Base-by-base conservation (phyloP, 2,888 invertebrate genomes). In the Archips xylosteana region DNA sequence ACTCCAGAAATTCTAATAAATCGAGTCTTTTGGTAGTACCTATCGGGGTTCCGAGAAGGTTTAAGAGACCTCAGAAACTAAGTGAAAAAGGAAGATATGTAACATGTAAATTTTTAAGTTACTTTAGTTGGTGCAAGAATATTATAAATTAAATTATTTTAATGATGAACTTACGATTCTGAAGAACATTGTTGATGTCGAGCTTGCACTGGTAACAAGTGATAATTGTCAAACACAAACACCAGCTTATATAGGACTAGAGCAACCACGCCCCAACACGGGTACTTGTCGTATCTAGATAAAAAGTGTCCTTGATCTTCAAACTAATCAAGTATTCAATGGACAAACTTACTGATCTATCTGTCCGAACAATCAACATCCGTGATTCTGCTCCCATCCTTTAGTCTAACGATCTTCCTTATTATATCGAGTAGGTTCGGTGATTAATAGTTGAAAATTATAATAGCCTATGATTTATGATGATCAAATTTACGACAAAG, bases 271-370 rank as follows among this genome's bases (percentile, higher is more conserved):
- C 93, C 92, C 85, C 76, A 81, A 76, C 78, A 82, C 79, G 83
- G 83, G 85, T 84, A 64, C 83, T 81, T 82, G 83, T 85, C 78
- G 82, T 78, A 77, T 67, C 79, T 77, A 75, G 82, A 87, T 87
- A 92, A 93, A 92, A 92, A 90, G 83, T 80, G 92, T 89, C 94
- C 94, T 94, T 94, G 92, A 93, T 93, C 92, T 93, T 93, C 92
- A 87, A 83, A 85, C 83, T 85, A 86, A 82, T 85, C 85, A 85
- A 85, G 79, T 86, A 86, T 85, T 83, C 83, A 81, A 79, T 83
- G 82, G 86, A 85, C 82, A 81, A 76, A 81, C 82, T 76, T 77
- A 79, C 78, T 75, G 78, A 80, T 83, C 81, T 82, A 80, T 84
- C 74, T 45, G 70, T n/a, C 45, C 23, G 83, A 84, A 77, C 83